Evolutionary conservation across 2,888 invertebrate genomes (phyloP).

Genomic region (Allacma fusca): DNA sequence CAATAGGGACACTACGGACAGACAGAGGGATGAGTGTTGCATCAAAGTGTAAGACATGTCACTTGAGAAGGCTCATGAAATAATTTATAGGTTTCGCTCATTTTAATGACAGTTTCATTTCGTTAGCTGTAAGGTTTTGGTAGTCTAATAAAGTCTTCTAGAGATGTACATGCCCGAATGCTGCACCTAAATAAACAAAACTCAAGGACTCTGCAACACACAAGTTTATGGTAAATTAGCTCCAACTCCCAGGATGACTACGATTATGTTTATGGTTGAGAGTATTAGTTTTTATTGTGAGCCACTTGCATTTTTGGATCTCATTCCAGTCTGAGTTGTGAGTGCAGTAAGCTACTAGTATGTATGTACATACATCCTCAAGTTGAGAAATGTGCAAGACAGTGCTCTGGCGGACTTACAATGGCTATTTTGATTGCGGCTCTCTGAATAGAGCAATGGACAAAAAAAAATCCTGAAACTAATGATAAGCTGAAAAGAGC

Average conservation of each 20-base stretch:
- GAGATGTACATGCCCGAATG: too few relatives aligned
- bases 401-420: neutral
- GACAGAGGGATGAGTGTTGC: neutral
- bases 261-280: neutral
- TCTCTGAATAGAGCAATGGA: too few relatives aligned
- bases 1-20: neutral
- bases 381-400: too few relatives aligned
- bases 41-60: slow-evolving; percentile 25
- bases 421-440: neutral
- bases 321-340: too few relatives aligned
- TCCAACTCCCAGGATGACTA: neutral
- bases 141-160: too few relatives aligned
- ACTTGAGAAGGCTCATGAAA: slow-evolving; percentile 12
- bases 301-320: neutral
- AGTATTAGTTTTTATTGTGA: neutral
- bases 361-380: too few relatives aligned
- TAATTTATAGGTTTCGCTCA: neutral
- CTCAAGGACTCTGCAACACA: neutral
- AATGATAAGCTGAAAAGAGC: neutral
- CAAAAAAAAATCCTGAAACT: too few relatives aligned
- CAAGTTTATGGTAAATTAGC: slow-evolving; percentile 16
- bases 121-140: too few relatives aligned
- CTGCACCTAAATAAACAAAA: neutral
- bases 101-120: neutral
- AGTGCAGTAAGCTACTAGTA: too few relatives aligned